A percentile compares a stretch with the other conserved stretches of the same genome.
Conservation (phyloP, 2,888 invertebrate genomes). For the Rhaphigaster nebulosa region DNA sequence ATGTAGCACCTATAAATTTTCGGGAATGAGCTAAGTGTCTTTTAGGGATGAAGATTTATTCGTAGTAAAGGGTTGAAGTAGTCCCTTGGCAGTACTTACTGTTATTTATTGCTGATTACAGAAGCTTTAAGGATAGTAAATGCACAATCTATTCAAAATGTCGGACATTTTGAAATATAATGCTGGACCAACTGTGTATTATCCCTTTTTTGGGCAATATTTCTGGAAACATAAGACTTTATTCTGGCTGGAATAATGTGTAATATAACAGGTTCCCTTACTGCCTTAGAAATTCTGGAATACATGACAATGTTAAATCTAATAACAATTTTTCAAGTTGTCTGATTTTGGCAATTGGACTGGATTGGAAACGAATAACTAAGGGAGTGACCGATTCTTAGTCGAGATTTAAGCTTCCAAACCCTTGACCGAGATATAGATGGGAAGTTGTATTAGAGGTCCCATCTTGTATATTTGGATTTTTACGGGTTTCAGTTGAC, state of each 20-base stretch:
- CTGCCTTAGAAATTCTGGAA: background rate
- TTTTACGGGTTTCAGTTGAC: too few relatives aligned
- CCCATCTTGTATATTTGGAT: too few relatives aligned
- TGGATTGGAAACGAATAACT: too few relatives aligned
- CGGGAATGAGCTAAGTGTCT: background rate
- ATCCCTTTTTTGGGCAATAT: background rate
- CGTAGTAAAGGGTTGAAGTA: background rate
- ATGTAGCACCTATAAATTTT: background rate
- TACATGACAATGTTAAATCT: background rate
- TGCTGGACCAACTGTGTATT: background rate
- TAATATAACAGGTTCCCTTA: too few relatives aligned
- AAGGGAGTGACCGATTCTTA: too few relatives aligned
- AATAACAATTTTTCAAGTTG: too few relatives aligned
- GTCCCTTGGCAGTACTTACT: background rate
- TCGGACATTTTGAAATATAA: background rate
- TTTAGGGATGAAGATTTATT: background rate
- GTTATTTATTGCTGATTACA: conserved; percentile 3
- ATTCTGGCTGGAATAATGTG: background rate
- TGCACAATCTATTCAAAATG: background rate
- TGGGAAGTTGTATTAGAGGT: too few relatives aligned
- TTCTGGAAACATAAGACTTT: background rate
- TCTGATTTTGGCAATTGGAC: too few relatives aligned
- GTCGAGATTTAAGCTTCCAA: too few relatives aligned
- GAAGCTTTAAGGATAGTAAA: background rate
- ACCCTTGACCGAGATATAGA: too few relatives aligned